Base-by-base conservation (phyloP, 2,113 vertebrate species). In the Odontesthes bonariensis region DNA sequence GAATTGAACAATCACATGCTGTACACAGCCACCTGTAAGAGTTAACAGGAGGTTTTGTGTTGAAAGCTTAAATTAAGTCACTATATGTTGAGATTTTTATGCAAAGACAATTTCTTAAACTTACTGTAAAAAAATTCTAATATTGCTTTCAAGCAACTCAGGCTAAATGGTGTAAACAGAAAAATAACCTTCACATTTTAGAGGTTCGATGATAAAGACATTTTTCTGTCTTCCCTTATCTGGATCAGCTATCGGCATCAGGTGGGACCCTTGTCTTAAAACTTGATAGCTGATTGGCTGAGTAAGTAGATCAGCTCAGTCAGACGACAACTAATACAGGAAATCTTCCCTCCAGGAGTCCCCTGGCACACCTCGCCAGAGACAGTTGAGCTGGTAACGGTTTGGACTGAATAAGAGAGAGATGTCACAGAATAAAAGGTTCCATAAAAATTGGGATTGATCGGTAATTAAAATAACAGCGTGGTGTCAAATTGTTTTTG, bases 261-360 rank as follows among this genome's bases (percentile, higher is more conserved):
- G 82, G 81, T 88, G 86, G 81, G 81, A 83, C 71, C 75, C 58
- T 77, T 79, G 73, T 84, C 83, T 90, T 66, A 56, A 73, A 73
- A 53, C 73, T 71, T 69, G 77, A 82, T 65, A 67, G 79, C 86
- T 91, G 85, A 92, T 88, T 91, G 91, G 89, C 72, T 80, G 73
- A 73, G 33, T 83, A 94, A 92, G 85, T 93, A 83, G 92, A 94
- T 90, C 90, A 92, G 81, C 79, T 89, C 75, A 69, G 87, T 86
- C 71, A 80, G 81, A 87, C 17, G 66, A 82, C 75, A 86, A 79
- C 90, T 92, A 91, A 93, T 91, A 91, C 88, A 91, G 86, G 86
- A 91, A 81, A 65, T 84, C 72, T 73, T 73, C 83, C 63, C 69
- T 47, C 23, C 19, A 63, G 85, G 80, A 77, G 49, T 86, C 70